These are phyloP conservation scores for Panorpa germanica DNA, from an alignment of 2,888 invertebrate genomes.

Conservation along the genomic window DNA sequence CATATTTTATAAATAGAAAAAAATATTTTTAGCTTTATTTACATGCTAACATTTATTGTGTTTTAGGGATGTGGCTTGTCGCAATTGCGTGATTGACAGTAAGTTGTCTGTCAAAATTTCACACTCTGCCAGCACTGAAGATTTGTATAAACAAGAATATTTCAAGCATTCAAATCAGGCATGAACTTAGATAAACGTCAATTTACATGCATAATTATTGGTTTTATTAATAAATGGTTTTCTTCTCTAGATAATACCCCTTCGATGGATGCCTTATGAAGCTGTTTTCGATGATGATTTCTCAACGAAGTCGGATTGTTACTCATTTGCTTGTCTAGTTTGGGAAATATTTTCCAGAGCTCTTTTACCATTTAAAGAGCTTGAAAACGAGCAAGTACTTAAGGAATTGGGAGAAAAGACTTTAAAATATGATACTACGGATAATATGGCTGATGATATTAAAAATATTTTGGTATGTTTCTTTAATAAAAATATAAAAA, in stretches of 20 bases:
- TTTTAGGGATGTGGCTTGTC: slow-evolving; percentile 63
- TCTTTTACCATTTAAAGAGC: slow-evolving; percentile 44
- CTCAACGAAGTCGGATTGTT: slow-evolving; percentile 85
- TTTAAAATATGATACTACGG: slow-evolving; percentile 48
- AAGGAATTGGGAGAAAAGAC: slow-evolving; percentile 26
- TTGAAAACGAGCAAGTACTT: slow-evolving; percentile 22
- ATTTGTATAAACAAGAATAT: slow-evolving; percentile 81
- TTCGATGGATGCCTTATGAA: slow-evolving; percentile 82
- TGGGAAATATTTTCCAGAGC: slow-evolving; percentile 81
- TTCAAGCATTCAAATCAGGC: slow-evolving; percentile 66
- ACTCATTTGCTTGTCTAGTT: slow-evolving; percentile 72
- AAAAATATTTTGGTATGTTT: slow-evolving; percentile 32
- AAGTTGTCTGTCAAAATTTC: slow-evolving; percentile 69
- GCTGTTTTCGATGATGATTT: slow-evolving; percentile 79
- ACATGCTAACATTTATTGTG: slow-evolving; percentile 7
- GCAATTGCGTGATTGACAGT: slow-evolving; percentile 78
- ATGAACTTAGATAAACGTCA: slow-evolving; percentile 8
- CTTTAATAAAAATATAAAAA: slow-evolving; percentile 1
- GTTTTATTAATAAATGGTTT: slow-evolving; percentile 4
- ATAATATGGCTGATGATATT: slow-evolving; percentile 38
- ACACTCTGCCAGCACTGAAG: slow-evolving; percentile 57
- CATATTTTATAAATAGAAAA: slow-evolving; percentile 2
- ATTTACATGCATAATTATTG: slow-evolving; percentile 6
- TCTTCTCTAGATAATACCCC: slow-evolving; percentile 45
- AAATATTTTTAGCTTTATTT: slow-evolving; percentile 8